Evolutionary conservation across 2,888 invertebrate genomes (phyloP).

Genomic region (Arge pagana): DNA sequence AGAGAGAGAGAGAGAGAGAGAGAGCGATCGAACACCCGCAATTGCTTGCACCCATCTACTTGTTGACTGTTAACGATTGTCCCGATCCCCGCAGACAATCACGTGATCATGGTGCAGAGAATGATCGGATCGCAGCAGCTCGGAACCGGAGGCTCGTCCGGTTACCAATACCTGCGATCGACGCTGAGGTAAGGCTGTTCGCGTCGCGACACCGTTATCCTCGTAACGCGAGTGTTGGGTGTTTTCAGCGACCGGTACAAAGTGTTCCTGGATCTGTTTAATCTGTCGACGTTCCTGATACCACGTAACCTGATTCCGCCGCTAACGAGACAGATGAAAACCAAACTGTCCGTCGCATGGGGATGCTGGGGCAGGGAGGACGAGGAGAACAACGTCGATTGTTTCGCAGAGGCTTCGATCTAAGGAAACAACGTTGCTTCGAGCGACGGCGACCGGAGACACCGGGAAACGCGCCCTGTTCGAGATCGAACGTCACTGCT

Average conservation of each 20-base stretch:
- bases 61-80: background rate
- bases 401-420: conserved; percentile 42
- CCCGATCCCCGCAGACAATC: conserved; percentile 77
- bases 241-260: conserved; percentile 93
- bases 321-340: conserved; percentile 81
- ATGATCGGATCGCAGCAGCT: conserved; percentile 97
- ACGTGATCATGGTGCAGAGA: conserved; percentile 96
- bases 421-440: too few species aligned
- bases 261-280: conserved; percentile 96
- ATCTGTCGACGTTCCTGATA: conserved; percentile 93
- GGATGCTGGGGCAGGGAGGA: conserved; percentile 60
- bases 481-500: too few species aligned
- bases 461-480: too few species aligned
- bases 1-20: too few species aligned
- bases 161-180: conserved; percentile 95
- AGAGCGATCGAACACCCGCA: background rate
- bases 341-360: conserved; percentile 68
- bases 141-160: conserved; percentile 97
- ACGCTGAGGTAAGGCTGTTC: conserved; percentile 93
- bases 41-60: background rate
- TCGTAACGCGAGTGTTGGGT: too few species aligned
- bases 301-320: conserved; percentile 91
- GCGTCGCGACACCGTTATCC: too few species aligned
- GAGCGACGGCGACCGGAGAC: too few species aligned
- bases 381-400: conserved; percentile 41